phyloP scores from a whole-genome alignment of 2,113 vertebrate genomes.

The Hyperopisus bebe region DNA sequence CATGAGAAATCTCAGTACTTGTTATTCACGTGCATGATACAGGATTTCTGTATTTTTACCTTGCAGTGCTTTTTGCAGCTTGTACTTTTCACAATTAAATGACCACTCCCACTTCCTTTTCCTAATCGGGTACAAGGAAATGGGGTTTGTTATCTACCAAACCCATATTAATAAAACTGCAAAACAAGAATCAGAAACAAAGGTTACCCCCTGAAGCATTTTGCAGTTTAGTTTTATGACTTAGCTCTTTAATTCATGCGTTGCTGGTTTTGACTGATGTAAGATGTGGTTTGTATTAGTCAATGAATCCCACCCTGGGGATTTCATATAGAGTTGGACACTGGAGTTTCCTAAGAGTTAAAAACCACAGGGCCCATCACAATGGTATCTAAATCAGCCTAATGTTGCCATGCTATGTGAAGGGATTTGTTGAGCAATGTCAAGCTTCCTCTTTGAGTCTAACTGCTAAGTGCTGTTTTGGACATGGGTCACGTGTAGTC shows the following conservation, averaged over 20 bases:
- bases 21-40: background rate
- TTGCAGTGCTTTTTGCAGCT: conserved; percentile 13
- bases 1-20: background rate
- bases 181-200: conserved; percentile 10
- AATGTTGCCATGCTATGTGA: background rate
- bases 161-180: conserved; percentile 37
- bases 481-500: background rate
- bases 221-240: background rate
- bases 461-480: background rate
- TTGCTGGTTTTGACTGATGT: background rate
- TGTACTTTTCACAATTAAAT: conserved; percentile 31
- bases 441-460: background rate
- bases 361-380: background rate
- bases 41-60: conserved; percentile 15
- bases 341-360: background rate
- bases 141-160: conserved; percentile 35
- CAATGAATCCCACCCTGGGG: background rate
- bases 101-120: conserved; percentile 32
- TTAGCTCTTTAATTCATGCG: background rate
- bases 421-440: background rate
- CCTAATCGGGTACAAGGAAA: conserved; percentile 33
- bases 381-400: background rate
- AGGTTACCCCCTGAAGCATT: background rate
- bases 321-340: background rate
- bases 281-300: background rate